Evolutionary conservation across 2,113 vertebrate genomes (phyloP).

Genomic region (Dasyurus viverrinus): DNA sequence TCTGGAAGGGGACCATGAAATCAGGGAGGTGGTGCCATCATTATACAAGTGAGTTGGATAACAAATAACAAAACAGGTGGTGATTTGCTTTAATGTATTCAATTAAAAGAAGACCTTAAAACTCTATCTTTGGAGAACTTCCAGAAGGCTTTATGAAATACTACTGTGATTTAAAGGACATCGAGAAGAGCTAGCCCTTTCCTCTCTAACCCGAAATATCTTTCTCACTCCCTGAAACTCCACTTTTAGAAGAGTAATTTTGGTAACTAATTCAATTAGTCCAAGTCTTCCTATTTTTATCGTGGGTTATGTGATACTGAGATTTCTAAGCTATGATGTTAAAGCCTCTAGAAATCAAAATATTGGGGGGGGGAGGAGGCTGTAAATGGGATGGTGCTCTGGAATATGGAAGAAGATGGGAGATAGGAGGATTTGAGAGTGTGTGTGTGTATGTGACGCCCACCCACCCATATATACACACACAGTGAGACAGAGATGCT

Average conservation of each 20-base stretch:
- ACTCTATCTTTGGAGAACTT: slow-evolving; percentile 25
- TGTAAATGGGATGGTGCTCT: not conserved
- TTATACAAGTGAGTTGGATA: not conserved
- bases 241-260: slow-evolving; percentile 17
- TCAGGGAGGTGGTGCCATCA: too few relatives aligned
- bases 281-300: not conserved
- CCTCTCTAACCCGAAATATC: not conserved
- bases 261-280: slow-evolving; percentile 16
- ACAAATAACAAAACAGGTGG: not conserved
- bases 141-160: not conserved
- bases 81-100: slow-evolving; percentile 40
- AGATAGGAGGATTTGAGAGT: not conserved
- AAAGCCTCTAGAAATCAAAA: not conserved
- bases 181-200: not conserved
- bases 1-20: too few relatives aligned
- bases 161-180: not conserved
- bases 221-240: not conserved
- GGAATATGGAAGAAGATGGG: not conserved
- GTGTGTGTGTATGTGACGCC: too few relatives aligned
- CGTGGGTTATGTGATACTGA: slow-evolving; percentile 3
- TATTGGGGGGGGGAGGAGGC: not conserved
- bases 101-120: slow-evolving; percentile 27
- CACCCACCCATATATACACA: too few relatives aligned
- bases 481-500: not conserved
- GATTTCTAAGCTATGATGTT: slow-evolving; percentile 5